Evolutionary conservation across 2,113 vertebrate genomes (phyloP), one percentile per base, ranked within the genome.

Genomic region (Hippocampus zosterae): DNA sequence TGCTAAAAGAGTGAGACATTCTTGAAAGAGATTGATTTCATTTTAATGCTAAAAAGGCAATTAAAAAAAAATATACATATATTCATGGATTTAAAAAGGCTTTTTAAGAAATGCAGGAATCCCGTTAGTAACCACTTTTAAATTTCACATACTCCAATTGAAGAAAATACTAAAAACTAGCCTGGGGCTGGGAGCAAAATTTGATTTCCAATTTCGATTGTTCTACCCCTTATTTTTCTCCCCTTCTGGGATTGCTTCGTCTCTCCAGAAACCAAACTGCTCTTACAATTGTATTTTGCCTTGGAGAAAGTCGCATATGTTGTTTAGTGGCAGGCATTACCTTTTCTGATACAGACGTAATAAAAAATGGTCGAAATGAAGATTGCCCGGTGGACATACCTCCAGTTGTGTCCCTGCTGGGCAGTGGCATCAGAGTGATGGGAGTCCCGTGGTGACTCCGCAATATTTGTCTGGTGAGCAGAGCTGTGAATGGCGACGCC

Each of bases 401-500:
- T 95, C 96, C 96, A 99, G 90, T 94, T 93, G 27, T 96, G 91
- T 71, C 94, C 82, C 2, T 95, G 94, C 69, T 97, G 96, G 3
- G 92, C 78, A 23, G 93, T 85, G 0, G 91, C 81, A 68, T 95
- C 94, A 0, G 94, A 90, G 74, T 94, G 94, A 75, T 95, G 92
- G 0, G 93, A 82, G 69, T 91, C 86, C 55, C 89, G 80, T 1
- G 90, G 89, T 0, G 91, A 91, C 67, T 95, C 92, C 0, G 93
- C 88, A 61, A 97, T 93, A 76, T 92, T 93, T 0, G 94, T 88
- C 0, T 94, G 95, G 87, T 95, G 95, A 62, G 95, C 92, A 2
- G 96, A 92, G 8, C 94, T 92, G 81, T 98, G 97, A 67, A 97
- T 94, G 70, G 96, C 92, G 85, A 99, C 93, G 29, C 96, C 95